A percentile compares a stretch with the other conserved stretches of the same genome.
Evolutionary conservation across 2,113 vertebrate species (phyloP).

Genomic region (Bufo bufo): DNA sequence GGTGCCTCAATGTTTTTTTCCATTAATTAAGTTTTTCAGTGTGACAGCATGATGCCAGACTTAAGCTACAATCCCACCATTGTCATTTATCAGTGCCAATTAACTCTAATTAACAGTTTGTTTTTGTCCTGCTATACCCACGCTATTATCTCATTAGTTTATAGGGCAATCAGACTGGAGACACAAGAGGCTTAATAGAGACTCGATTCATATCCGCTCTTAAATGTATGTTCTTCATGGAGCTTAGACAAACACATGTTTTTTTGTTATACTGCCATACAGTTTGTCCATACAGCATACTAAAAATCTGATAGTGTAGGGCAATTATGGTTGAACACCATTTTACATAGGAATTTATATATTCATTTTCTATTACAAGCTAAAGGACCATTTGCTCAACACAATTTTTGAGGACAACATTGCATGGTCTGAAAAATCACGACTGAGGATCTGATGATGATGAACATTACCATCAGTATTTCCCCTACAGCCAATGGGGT

Average conservation of each 20-base stretch:
- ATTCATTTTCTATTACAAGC: background rate
- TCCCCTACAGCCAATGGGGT: no score
- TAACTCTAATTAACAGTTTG: conserved; percentile 51
- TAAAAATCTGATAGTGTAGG: background rate
- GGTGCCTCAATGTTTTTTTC: conserved; percentile 38
- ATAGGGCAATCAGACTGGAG: conserved; percentile 43
- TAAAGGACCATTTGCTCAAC: background rate
- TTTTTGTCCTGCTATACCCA: conserved; percentile 18
- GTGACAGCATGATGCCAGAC: conserved; percentile 51
- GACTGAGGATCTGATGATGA: no score
- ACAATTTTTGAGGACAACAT: background rate
- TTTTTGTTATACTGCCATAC: no score
- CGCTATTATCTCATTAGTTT: conserved; percentile 38
- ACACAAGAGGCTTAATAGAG: conserved; percentile 3
- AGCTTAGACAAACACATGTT: background rate
- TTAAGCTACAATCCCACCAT: conserved; percentile 22
- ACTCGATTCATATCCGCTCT: background rate
- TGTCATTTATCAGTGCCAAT: conserved; percentile 53
- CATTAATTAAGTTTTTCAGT: conserved; percentile 47
- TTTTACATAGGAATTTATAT: background rate
- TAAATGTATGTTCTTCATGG: conserved; percentile 9
- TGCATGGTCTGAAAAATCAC: no score
- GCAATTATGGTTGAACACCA: background rate
- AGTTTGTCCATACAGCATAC: background rate
- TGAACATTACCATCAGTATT: no score